A percentile compares a stretch with the other conserved stretches of the same genome.
phyloP scores from a whole-genome alignment of 92 coral and sea anemone genomes.

The Porites divaricata region DNA sequence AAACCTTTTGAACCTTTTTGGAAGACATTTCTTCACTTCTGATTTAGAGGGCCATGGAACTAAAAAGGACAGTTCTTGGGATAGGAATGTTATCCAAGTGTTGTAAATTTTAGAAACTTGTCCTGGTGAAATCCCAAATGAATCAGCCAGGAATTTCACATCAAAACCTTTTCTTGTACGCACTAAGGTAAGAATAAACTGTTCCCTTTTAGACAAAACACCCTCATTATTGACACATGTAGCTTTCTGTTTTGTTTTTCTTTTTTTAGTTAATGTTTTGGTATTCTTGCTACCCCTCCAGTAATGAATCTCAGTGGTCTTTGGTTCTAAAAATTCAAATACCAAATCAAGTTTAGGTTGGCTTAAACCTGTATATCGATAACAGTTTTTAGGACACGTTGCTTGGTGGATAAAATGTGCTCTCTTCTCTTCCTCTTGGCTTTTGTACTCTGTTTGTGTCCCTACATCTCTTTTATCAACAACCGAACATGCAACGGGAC shows the following conservation, averaged over 20 bases:
- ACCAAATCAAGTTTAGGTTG: conserved; percentile 44
- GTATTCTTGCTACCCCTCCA: conserved; percentile 69
- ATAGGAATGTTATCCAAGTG: too few relatives aligned
- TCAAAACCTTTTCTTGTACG: conserved; percentile 68
- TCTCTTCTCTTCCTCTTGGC: conserved; percentile 47
- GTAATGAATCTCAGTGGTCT: conserved; percentile 43
- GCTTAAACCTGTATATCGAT: conserved; percentile 49
- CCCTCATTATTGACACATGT: conserved; percentile 19
- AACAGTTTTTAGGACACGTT: conserved; percentile 57
- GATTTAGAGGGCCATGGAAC: too few relatives aligned
- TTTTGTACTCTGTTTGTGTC: conserved; percentile 43
- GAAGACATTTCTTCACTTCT: too few relatives aligned
- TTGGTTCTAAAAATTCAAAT: conserved; percentile 47
- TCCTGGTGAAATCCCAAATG: conserved; percentile 52
- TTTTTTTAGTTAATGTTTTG: conserved; percentile 21
- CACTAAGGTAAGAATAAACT: conserved; percentile 50
- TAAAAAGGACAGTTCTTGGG: too few relatives aligned
- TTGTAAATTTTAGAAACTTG: conserved; percentile 68
- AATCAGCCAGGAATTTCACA: conserved; percentile 67
- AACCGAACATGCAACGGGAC: conserved; percentile 5
- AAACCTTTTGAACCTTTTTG: too few relatives aligned
- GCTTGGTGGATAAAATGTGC: conserved; percentile 50
- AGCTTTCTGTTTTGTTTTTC: conserved; percentile 5
- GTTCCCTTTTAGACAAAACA: conserved; percentile 49
- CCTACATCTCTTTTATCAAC: conserved; percentile 8